Evolutionary conservation across 1,140 invertebrate genomes (phyloP).

Genomic region (Platyura marginata): DNA sequence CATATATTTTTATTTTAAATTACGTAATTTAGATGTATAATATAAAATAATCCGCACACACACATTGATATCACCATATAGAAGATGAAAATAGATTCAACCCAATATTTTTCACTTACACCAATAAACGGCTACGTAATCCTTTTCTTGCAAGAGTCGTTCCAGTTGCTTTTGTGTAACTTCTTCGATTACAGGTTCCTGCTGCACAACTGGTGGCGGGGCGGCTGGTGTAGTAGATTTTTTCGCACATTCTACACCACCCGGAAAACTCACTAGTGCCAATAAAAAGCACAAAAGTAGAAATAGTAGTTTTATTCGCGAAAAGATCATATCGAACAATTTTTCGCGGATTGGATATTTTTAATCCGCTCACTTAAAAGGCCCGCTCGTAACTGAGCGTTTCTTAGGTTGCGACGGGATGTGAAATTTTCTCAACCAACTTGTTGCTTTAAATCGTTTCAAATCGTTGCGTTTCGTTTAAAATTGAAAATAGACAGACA

Average conservation of each 20-base stretch:
- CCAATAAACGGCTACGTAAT: slow-evolving; percentile 80
- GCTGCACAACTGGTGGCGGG: slow-evolving; percentile 22
- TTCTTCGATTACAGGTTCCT: slow-evolving; percentile 64
- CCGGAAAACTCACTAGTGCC: slow-evolving; percentile 1
- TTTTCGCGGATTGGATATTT: not conserved
- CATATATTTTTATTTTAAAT: no score
- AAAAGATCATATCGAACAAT: slow-evolving; percentile 1
- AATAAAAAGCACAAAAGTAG: not conserved
- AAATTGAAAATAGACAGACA: not conserved
- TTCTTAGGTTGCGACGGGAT: not conserved
- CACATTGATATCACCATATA: no score
- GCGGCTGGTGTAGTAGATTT: slow-evolving; percentile 3
- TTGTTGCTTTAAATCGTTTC: not conserved
- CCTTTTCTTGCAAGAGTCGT: slow-evolving; percentile 60
- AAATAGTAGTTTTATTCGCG: not conserved
- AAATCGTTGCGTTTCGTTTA: no score
- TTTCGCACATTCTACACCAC: not conserved
- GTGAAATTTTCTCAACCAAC: not conserved
- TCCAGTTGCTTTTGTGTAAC: slow-evolving; percentile 71
- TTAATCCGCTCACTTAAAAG: not conserved
- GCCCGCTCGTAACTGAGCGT: slow-evolving; percentile 2
- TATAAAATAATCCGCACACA: no score
- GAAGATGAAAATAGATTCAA: not conserved
- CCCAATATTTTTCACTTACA: slow-evolving; percentile 47
- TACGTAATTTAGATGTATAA: no score